A percentile compares a stretch with the other conserved stretches of the same genome.
phyloP scores from a whole-genome alignment of 2,797 vertebrate species.

The Hypotaenidia philippensis region DNA sequence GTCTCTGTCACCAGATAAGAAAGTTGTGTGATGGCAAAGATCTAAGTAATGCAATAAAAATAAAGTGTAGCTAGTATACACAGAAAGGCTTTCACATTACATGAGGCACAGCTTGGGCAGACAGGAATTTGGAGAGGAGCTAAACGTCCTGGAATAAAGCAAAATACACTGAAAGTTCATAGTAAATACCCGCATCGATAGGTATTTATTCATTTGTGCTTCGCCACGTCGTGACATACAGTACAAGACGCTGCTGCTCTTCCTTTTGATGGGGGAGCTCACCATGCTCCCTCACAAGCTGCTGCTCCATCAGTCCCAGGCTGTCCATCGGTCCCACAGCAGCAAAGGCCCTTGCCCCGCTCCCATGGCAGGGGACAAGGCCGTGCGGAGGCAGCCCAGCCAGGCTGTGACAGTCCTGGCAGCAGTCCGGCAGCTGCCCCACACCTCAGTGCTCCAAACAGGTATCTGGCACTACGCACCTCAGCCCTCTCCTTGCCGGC shows the following conservation, averaged over 20 bases:
- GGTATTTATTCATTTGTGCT: slow-evolving; percentile 76
- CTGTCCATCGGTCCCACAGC: neutral
- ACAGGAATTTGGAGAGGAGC: slow-evolving; percentile 56
- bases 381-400: neutral
- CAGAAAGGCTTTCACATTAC: slow-evolving; percentile 70
- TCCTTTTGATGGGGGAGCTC: neutral
- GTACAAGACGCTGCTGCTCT: slow-evolving; percentile 61
- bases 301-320: slow-evolving; percentile 18
- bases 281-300: neutral
- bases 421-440: neutral
- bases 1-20: slow-evolving; percentile 67
- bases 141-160: slow-evolving; percentile 76
- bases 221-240: slow-evolving; percentile 53
- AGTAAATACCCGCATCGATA: slow-evolving; percentile 71
- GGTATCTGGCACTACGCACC: neutral
- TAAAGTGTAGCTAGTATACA: slow-evolving; percentile 75
- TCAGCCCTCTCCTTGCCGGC: neutral
- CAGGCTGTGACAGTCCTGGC: neutral
- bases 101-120: slow-evolving; percentile 72
- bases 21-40: slow-evolving; percentile 78
- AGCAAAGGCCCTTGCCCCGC: neutral
- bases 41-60: slow-evolving; percentile 79
- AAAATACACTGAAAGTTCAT: slow-evolving; percentile 73
- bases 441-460: neutral
- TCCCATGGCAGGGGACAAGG: neutral